Evolutionary conservation across 2,888 invertebrate genomes (phyloP), one percentile per base, ranked within the genome.

Genomic region (Camptogramma bilineatum): DNA sequence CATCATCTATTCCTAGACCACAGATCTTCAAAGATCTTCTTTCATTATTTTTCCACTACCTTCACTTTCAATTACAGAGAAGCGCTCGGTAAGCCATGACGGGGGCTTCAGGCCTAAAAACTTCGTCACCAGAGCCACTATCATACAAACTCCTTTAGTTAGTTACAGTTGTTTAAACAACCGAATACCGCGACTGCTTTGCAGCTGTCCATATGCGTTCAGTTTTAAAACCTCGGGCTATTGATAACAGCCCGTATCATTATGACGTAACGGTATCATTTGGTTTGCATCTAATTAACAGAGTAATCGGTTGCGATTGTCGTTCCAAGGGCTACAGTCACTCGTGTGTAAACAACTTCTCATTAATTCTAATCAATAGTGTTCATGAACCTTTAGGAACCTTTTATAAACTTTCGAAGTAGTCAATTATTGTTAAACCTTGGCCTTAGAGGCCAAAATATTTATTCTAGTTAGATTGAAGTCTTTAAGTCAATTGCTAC

Each of bases 241-340:
- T 50, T 60, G 60, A 31, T 39, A 48, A 31, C 21, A 42, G 50
- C 24, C 47, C 39, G 31, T 62, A 52, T 50, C 24, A 52, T 60
- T 34, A 48, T 39, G 48, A 42, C 60, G 42, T 53, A 28, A 54
- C 42, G 39, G 47, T 24, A 47, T 47, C 39, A 42, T 39, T 54
- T 42, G 39, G 47, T 34, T 47, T 59, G 52, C 34, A 47, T 64
- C 62, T 44, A 66, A 64, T 69, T 63, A 69, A 63, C 64, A 51
- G 46, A 42, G 46, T 10, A 68, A 69, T 72, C 66, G 71, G 67
- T 70, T 55, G 51, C 76, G 71, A 75, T 81, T 78, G 72, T 71
- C 69, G 80, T 80, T 81, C 78, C 71, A 76, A 76, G 67, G 72
- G 75, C 72, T 65, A 68, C 52, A 62, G 63, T 28, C 28, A 62